Conservation (phyloP, 2,888 invertebrate genomes). For the Electrophaes corylata region DNA sequence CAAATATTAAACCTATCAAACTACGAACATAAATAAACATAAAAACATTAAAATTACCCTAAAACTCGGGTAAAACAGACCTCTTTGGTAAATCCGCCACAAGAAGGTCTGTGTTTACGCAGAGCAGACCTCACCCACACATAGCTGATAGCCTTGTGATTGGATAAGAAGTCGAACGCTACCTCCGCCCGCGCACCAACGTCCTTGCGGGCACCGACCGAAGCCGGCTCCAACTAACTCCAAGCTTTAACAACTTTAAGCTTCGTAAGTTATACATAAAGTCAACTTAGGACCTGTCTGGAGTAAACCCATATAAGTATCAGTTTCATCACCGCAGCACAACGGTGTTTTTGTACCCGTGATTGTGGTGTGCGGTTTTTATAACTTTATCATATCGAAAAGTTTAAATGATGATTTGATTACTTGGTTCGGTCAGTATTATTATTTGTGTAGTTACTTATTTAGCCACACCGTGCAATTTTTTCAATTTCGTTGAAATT, state of each 20-base stretch:
- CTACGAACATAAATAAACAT: neutral
- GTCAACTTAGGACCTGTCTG: constrained; percentile 27
- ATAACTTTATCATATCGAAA: constrained; percentile 21
- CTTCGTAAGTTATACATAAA: constrained; percentile 30
- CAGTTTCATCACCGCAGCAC: constrained; percentile 32
- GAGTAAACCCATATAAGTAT: constrained; percentile 25
- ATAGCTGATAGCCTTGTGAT: constrained; percentile 41
- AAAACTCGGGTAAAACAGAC: constrained; percentile 20
- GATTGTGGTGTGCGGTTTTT: constrained; percentile 23
- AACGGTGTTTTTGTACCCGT: constrained; percentile 21
- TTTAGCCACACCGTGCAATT: too few relatives aligned
- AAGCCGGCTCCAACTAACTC: constrained; percentile 50
- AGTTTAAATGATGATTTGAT: too few relatives aligned
- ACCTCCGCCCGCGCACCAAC: constrained; percentile 80
- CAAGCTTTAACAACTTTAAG: constrained; percentile 29
- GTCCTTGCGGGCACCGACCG: constrained; percentile 83
- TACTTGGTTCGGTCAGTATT: too few relatives aligned
- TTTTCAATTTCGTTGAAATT: too few relatives aligned
- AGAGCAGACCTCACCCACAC: constrained; percentile 41
- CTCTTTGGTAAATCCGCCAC: constrained; percentile 43
- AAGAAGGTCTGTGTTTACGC: constrained; percentile 51
- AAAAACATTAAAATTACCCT: constrained; percentile 12
- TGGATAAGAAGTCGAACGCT: constrained; percentile 63
- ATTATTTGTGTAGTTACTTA: neutral
- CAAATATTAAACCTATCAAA: neutral